These are phyloP conservation scores for Takifugu flavidus DNA, from an alignment of 2,113 vertebrate genomes.

Conservation along the genomic window DNA sequence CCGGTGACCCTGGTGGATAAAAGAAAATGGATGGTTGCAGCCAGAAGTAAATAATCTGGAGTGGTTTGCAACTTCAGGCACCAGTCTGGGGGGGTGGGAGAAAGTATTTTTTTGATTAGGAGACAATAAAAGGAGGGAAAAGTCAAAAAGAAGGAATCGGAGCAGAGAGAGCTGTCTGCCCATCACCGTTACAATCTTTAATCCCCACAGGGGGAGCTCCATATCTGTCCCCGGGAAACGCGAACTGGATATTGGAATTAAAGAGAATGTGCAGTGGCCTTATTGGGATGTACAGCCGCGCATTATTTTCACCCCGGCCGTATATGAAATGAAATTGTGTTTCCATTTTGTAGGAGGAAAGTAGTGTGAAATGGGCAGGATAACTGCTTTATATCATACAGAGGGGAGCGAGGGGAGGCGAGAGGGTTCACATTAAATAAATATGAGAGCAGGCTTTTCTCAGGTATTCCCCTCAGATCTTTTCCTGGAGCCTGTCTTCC, in stretches of 20 bases:
- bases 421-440: background rate
- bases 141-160: background rate
- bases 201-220: constrained; percentile 26
- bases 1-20: no score
- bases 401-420: background rate
- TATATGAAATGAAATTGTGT: constrained; percentile 11
- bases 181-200: constrained; percentile 34
- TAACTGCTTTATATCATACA: constrained; percentile 3
- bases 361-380: background rate
- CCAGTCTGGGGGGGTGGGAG: no score
- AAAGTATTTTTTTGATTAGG: no score
- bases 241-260: constrained; percentile 8
- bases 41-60: no score
- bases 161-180: constrained; percentile 19
- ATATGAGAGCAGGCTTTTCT: background rate
- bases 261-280: constrained; percentile 13
- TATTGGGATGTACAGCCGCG: background rate
- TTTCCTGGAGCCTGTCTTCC: constrained; percentile 9
- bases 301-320: constrained; percentile 21
- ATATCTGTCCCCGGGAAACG: constrained; percentile 12
- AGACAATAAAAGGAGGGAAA: no score
- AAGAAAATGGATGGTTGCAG: no score
- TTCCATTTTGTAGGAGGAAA: constrained; percentile 1
- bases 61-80: no score
- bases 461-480: constrained; percentile 5